A percentile compares a stretch with the other conserved stretches of the same genome.
Conservation (phyloP, 2,797 vertebrate species). For the Ceryle rudis region DNA sequence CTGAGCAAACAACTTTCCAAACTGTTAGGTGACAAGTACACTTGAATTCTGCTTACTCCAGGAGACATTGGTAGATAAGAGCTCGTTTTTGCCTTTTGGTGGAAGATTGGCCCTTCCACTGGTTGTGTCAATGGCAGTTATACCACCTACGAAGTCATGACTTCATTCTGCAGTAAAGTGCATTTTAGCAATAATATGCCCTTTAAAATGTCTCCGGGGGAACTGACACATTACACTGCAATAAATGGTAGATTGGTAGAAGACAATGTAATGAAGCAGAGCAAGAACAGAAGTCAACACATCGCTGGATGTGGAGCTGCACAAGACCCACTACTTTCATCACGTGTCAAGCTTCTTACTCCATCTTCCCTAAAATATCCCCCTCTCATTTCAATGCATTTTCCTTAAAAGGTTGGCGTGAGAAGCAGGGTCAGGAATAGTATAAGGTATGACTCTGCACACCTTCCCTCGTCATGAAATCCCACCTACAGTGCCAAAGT, state of each 20-base stretch:
- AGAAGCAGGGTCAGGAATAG: background rate
- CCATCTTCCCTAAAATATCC: background rate
- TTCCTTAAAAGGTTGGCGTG: background rate
- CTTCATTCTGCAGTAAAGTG: background rate
- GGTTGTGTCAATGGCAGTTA: background rate
- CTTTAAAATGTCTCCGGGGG: background rate
- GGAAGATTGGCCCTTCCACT: background rate
- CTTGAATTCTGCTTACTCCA: background rate
- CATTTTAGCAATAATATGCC: background rate
- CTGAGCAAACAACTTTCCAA: background rate
- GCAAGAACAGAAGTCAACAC: background rate
- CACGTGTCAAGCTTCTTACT: fast-evolving
- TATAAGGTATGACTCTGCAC: background rate
- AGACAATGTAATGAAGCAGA: background rate
- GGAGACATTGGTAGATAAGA: background rate
- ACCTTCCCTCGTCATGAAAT: slow-evolving; percentile 28
- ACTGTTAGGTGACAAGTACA: background rate
- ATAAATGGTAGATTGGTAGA: background rate
- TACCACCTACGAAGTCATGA: background rate
- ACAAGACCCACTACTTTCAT: background rate
- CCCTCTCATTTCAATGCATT: background rate
- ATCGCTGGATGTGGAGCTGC: background rate
- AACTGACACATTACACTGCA: background rate
- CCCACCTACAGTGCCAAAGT: background rate
- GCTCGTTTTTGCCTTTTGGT: background rate